These are phyloP conservation scores for Monopterus albus DNA, from an alignment of 2,113 vertebrate species.

Conservation along the genomic window DNA sequence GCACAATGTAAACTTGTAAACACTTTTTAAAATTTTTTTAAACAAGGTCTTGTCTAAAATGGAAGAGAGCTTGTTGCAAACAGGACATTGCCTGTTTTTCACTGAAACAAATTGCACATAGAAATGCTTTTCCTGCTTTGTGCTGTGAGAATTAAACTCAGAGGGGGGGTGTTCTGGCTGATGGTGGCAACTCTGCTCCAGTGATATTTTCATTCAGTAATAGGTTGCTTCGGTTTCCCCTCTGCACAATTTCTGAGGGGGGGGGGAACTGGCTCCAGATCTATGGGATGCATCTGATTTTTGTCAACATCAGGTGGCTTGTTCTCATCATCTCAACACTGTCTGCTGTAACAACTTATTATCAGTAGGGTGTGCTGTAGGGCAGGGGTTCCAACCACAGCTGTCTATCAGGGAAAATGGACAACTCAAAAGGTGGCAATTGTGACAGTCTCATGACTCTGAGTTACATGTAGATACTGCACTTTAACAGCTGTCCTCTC, in stretches of 20 bases:
- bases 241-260: constrained; percentile 58
- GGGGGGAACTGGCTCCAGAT: constrained; percentile 31
- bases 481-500: constrained; percentile 82
- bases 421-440: constrained; percentile 54
- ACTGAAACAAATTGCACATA: constrained; percentile 69
- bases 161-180: constrained; percentile 36
- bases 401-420: constrained; percentile 76
- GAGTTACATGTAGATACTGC: constrained; percentile 80
- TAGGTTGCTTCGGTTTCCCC: constrained; percentile 36
- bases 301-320: constrained; percentile 28
- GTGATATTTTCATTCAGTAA: constrained; percentile 37
- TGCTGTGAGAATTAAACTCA: constrained; percentile 65
- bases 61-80: constrained; percentile 59
- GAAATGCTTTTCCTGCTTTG: constrained; percentile 59
- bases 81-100: constrained; percentile 70
- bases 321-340: constrained; percentile 36
- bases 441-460: constrained; percentile 60
- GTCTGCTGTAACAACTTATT: constrained; percentile 53
- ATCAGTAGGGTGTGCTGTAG: constrained; percentile 59
- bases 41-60: constrained; percentile 58
- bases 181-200: constrained; percentile 23
- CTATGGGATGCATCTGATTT: constrained; percentile 24
- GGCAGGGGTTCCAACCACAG: constrained; percentile 52
- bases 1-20: constrained; percentile 77
- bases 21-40: constrained; percentile 66